Base-by-base conservation (phyloP, 2,113 vertebrate genomes). In the Hucho hucho region DNA sequence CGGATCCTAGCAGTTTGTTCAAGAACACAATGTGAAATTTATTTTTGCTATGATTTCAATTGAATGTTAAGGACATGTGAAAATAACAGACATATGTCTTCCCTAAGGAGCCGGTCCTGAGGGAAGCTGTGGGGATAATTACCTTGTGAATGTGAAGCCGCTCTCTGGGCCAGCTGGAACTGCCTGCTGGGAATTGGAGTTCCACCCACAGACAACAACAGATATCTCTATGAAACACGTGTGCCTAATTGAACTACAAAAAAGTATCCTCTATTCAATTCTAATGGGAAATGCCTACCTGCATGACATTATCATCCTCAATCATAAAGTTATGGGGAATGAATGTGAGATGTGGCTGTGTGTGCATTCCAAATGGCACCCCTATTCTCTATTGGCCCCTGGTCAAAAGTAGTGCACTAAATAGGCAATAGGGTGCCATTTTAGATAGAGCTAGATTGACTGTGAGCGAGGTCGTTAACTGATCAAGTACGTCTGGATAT, bases 11-110 rank as follows among this genome's bases (percentile, higher is more conserved):
- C 4, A 49, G 16, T 61, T 76, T 80, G 53, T 4, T 46, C 49
- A 88, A 86, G 88, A 87, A 37, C 22, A 61, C 37, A 43, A 61
- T 66, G 75, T 2, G 13, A 56, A 6, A 75, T 73, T 81, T 81
- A 81, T 79, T 84, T 64, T 74, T 71, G 11, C 80, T 56, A 12
- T 64, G 64, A 85, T 89, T 74, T 70, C 73, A 86, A 70, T 53
- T 79, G 43, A 82, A 77, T 63, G 75, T 84, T 66, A 77, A 80
- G 56, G 78, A 76, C 13, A 20, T 43, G 74, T 73, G 67, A 53
- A 86, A 84, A 86, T 81, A 85, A 82, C 83, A 84, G 91, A 86
- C 92, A 91, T 89, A 90, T 91, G 90, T 79, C 70, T 61, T 92
- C 89, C 87, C 88, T 49, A n/a, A 75, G 84, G 90, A 87, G 71